These are phyloP conservation scores for Phaedon cochleariae DNA, from an alignment of 2,888 invertebrate species.

Conservation along the genomic window DNA sequence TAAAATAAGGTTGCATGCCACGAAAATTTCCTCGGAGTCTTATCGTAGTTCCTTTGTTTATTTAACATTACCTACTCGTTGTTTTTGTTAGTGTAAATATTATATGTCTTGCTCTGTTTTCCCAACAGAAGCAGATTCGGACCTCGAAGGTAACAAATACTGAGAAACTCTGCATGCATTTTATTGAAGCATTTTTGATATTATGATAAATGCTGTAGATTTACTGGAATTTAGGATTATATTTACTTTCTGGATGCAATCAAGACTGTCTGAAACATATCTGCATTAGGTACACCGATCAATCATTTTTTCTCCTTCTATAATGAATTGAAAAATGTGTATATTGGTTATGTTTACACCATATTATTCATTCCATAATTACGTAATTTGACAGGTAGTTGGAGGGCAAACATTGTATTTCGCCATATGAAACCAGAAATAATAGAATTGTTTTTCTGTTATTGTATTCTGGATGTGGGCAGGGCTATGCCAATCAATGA, in stretches of 20 bases:
- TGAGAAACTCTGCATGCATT: constrained; percentile 37
- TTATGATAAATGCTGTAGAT: neutral
- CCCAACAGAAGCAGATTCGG: constrained; percentile 61
- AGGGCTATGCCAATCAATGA: no score
- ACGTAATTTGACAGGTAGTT: no score
- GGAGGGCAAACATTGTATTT: no score
- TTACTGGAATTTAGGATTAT: neutral
- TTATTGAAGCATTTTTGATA: constrained; percentile 6
- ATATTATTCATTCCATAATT: no score
- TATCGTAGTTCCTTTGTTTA: constrained; percentile 5
- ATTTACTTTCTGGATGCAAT: neutral
- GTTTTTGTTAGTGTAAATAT: constrained; percentile 48
- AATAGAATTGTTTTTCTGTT: neutral
- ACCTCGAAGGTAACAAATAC: constrained; percentile 62
- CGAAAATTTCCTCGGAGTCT: neutral
- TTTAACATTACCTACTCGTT: constrained; percentile 28
- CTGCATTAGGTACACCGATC: no score
- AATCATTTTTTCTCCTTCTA: no score
- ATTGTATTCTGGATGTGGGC: no score
- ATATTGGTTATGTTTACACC: no score
- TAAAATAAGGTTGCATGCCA: constrained; percentile 17
- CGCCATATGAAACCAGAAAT: no score
- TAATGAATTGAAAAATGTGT: no score
- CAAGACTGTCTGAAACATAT: neutral
- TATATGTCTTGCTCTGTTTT: constrained; percentile 52